These are phyloP conservation scores for Zosterops pallidus DNA, from an alignment of 2,113 vertebrate genomes.

Conservation along the genomic window DNA sequence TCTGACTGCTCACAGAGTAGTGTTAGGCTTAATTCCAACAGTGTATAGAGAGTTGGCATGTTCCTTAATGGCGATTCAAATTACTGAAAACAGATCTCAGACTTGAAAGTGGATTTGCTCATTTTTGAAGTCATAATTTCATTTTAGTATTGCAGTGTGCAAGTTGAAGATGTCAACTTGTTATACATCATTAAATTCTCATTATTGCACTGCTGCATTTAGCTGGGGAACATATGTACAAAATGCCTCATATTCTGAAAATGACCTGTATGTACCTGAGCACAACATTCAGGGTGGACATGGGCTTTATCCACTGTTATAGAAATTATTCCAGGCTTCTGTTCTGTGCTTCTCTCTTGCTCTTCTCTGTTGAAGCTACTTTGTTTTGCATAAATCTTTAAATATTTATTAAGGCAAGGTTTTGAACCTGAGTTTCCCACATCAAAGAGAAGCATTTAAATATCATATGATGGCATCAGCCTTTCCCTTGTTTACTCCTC, in stretches of 20 bases:
- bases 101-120: not conserved
- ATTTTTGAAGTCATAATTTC: not conserved
- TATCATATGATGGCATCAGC: not conserved
- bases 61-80: not conserved
- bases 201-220: not conserved
- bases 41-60: not conserved
- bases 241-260: not conserved
- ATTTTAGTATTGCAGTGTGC: not conserved
- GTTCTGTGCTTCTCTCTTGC: not conserved
- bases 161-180: not conserved
- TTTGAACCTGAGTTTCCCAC: constrained; percentile 26
- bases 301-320: not conserved
- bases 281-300: not conserved
- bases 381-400: not conserved
- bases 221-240: not conserved
- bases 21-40: not conserved
- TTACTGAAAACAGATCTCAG: not conserved
- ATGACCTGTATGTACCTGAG: not conserved
- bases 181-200: not conserved
- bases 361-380: not conserved
- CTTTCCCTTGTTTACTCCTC: not conserved
- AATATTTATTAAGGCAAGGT: constrained; percentile 32
- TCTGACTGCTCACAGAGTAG: not conserved
- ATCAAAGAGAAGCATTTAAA: constrained; percentile 10
- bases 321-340: not conserved